phyloP scores from a whole-genome alignment of 2,797 vertebrate species.

The Oreonectes daqikongensis region DNA sequence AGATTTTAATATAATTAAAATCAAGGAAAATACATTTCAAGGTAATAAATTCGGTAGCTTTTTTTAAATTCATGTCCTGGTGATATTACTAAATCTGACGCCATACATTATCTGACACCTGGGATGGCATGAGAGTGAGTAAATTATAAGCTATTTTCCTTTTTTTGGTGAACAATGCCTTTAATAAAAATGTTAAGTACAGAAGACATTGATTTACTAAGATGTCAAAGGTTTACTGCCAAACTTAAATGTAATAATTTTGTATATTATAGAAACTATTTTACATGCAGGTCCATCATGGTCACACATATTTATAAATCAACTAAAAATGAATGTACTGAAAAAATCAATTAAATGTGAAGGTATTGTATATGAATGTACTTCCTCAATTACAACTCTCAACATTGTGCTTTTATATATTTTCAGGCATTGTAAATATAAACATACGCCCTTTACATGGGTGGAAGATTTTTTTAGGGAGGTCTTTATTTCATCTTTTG shows the following conservation, averaged over 20 bases:
- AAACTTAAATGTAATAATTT: constrained; percentile 38
- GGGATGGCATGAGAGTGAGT: too few relatives aligned
- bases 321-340: background rate
- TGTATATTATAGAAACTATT: constrained; percentile 51
- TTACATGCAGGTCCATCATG: constrained; percentile 34
- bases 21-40: too few relatives aligned
- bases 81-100: too few relatives aligned
- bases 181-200: background rate
- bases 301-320: constrained; percentile 15
- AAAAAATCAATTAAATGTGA: too few relatives aligned
- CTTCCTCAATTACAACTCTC: background rate
- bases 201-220: background rate
- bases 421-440: constrained; percentile 38
- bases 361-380: background rate
- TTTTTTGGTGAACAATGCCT: too few relatives aligned
- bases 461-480: background rate
- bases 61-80: too few relatives aligned
- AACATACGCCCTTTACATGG: background rate
- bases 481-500: background rate
- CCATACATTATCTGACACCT: too few relatives aligned
- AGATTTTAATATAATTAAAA: too few relatives aligned
- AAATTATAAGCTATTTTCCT: too few relatives aligned
- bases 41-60: too few relatives aligned
- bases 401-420: constrained; percentile 42
- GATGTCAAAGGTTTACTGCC: background rate